phyloP scores from a whole-genome alignment of 1,140 invertebrate species.

The Pectinophora gossypiella region DNA sequence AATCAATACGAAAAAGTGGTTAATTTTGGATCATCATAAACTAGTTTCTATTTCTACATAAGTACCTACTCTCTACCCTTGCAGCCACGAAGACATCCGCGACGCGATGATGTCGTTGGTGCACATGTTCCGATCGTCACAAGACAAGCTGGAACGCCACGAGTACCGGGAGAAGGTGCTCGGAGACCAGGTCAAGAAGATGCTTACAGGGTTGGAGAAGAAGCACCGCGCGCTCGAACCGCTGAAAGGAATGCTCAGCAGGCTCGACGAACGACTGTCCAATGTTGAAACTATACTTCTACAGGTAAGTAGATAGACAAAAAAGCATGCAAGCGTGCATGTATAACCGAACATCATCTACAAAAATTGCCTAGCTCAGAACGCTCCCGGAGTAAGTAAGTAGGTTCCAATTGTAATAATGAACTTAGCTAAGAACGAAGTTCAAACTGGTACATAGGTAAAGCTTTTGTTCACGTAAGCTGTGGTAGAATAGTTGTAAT shows the following conservation, averaged over 20 bases:
- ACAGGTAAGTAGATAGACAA: slow-evolving; percentile 51
- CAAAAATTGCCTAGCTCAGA: too few relatives aligned
- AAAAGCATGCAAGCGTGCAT: neutral
- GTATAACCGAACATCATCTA: too few relatives aligned
- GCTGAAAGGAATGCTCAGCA: slow-evolving; percentile 78
- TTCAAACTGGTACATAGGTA: too few relatives aligned
- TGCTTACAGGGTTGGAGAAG: slow-evolving; percentile 82
- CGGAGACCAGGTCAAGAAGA: slow-evolving; percentile 87
- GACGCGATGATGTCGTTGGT: slow-evolving; percentile 88
- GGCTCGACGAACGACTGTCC: slow-evolving; percentile 81
- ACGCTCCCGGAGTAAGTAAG: too few relatives aligned
- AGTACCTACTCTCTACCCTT: too few relatives aligned
- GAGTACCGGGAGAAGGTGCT: slow-evolving; percentile 87
- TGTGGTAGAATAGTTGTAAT: too few relatives aligned
- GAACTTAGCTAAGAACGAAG: too few relatives aligned
- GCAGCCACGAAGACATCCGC: slow-evolving; percentile 87
- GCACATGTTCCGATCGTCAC: slow-evolving; percentile 85
- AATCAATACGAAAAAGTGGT: too few relatives aligned
- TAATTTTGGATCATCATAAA: too few relatives aligned
- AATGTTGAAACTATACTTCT: slow-evolving; percentile 82
- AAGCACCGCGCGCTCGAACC: slow-evolving; percentile 82
- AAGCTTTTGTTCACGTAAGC: too few relatives aligned
- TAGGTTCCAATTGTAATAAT: too few relatives aligned
- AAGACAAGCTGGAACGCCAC: slow-evolving; percentile 90
- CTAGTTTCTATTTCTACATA: too few relatives aligned